Percentiles rank a stretch among this genome's conserved stretches.
These are phyloP conservation scores for Melanotaenia boesemani DNA, from an alignment of 2,797 vertebrate species.

Conservation along the genomic window DNA sequence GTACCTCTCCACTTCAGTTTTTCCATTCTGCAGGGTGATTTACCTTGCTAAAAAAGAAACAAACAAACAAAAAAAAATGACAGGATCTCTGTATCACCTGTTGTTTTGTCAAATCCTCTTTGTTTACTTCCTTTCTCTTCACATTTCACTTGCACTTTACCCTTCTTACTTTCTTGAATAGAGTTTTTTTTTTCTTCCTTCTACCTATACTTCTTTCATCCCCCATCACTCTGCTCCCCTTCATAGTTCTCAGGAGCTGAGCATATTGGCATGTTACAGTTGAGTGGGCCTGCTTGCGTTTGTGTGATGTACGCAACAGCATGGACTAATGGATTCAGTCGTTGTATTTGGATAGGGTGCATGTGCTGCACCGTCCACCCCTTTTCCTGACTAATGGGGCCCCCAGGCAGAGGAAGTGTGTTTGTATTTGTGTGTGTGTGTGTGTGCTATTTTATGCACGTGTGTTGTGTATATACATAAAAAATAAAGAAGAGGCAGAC, in stretches of 20 bases:
- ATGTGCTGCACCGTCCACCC: constrained; percentile 75
- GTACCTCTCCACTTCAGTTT: constrained; percentile 36
- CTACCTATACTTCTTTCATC: constrained; percentile 16
- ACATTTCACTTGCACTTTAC: constrained; percentile 12
- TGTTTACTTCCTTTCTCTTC: constrained; percentile 22
- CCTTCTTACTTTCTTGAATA: constrained; percentile 7
- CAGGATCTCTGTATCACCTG: constrained; percentile 54
- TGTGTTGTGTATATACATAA: constrained; percentile 4
- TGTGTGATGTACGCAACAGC: constrained; percentile 83
- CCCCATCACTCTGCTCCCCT: constrained; percentile 43
- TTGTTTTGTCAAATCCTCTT: constrained; percentile 21
- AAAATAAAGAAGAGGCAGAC: constrained; percentile 21
- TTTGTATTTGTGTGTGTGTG: constrained; percentile 41
- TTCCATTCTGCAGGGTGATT: constrained; percentile 31
- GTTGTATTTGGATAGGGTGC: constrained; percentile 77
- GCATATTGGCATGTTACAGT: constrained; percentile 88
- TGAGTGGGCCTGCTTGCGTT: constrained; percentile 81
- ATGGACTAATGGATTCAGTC: constrained; percentile 88
- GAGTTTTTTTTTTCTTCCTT: constrained; percentile 13
- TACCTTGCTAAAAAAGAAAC: constrained; percentile 6
- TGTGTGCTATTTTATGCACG: background rate
- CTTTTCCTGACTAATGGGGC: constrained; percentile 87
- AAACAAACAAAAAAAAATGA: constrained; percentile 7
- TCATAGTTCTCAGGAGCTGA: constrained; percentile 70
- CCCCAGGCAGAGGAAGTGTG: constrained; percentile 70